These are phyloP conservation scores for Drosophila atripex DNA, from an alignment of 2,888 invertebrate genomes.

Conservation along the genomic window DNA sequence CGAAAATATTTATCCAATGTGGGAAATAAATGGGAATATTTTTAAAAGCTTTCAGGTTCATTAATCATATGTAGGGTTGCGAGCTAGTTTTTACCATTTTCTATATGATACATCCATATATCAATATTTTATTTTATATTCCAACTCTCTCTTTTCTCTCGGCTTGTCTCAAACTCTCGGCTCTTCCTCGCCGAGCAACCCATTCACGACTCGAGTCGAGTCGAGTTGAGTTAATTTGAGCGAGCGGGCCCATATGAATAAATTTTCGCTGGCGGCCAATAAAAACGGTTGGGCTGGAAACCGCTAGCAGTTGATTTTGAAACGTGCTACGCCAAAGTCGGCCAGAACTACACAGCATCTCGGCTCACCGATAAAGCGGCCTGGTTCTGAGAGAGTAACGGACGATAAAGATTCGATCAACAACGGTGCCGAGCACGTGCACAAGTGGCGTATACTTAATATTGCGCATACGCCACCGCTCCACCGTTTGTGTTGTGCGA, in stretches of 20 bases:
- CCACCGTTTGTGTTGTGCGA: background rate
- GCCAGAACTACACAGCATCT: constrained; percentile 12
- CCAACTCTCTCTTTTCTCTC: constrained; percentile 4
- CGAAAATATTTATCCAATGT: too few relatives aligned
- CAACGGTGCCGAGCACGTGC: constrained; percentile 53
- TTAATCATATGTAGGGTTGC: too few relatives aligned
- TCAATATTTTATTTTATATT: constrained; percentile 14
- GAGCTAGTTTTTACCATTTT: background rate
- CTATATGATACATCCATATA: background rate
- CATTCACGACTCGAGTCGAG: constrained; percentile 24
- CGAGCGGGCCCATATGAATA: constrained; percentile 28
- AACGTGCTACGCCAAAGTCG: constrained; percentile 55
- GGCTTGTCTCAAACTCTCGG: background rate
- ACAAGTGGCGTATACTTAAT: constrained; percentile 38
- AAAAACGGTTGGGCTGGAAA: constrained; percentile 55
- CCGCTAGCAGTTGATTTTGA: constrained; percentile 51
- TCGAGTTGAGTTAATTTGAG: constrained; percentile 30
- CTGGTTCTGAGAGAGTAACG: constrained; percentile 13
- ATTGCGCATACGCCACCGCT: constrained; percentile 36
- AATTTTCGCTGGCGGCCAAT: constrained; percentile 48
- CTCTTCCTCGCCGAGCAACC: constrained; percentile 19
- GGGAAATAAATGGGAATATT: too few relatives aligned
- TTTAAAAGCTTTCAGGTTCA: too few relatives aligned
- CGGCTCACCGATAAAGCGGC: background rate
- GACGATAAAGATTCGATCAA: constrained; percentile 26